These are phyloP conservation scores for Myxocyprinus asiaticus DNA, from an alignment of 2,113 vertebrate genomes.

Conservation along the genomic window DNA sequence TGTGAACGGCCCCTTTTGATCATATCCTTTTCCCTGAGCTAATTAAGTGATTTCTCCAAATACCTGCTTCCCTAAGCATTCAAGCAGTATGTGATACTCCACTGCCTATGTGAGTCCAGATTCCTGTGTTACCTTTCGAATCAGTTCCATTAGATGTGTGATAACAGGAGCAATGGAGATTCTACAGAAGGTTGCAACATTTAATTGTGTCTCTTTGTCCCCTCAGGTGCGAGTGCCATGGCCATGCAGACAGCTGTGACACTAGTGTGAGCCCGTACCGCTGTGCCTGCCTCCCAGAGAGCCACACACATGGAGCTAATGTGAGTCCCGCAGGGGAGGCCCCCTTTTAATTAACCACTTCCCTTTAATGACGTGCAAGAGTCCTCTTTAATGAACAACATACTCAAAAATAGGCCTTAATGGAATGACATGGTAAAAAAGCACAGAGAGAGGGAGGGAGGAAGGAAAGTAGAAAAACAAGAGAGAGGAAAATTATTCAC, in stretches of 20 bases:
- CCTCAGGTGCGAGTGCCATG: conserved; percentile 87
- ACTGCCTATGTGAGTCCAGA: neutral
- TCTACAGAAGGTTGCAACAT: neutral
- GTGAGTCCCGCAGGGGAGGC: conserved; percentile 75
- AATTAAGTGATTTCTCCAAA: neutral
- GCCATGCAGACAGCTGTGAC: conserved; percentile 85
- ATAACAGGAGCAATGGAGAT: neutral
- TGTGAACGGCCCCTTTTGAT: neutral
- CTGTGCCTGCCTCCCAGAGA: conserved; percentile 82
- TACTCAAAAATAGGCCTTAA: conserved; percentile 49
- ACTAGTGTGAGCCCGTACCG: conserved; percentile 73
- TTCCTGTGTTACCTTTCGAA: neutral
- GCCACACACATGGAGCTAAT: conserved; percentile 83
- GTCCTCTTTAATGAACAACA: conserved; percentile 55
- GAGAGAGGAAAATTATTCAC: conserved; percentile 12
- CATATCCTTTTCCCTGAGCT: neutral
- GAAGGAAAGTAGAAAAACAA: neutral
- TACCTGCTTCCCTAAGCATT: neutral
- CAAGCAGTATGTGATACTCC: neutral
- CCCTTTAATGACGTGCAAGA: conserved; percentile 54
- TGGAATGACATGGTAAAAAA: conserved; percentile 39
- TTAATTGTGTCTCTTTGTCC: conserved; percentile 42
- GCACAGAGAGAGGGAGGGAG: neutral
- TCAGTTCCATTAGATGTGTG: neutral
- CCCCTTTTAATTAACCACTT: conserved; percentile 57